Evolutionary conservation across 2,797 vertebrate genomes (phyloP), one percentile per base, ranked within the genome.

Genomic region (Anniella stebbinsi): DNA sequence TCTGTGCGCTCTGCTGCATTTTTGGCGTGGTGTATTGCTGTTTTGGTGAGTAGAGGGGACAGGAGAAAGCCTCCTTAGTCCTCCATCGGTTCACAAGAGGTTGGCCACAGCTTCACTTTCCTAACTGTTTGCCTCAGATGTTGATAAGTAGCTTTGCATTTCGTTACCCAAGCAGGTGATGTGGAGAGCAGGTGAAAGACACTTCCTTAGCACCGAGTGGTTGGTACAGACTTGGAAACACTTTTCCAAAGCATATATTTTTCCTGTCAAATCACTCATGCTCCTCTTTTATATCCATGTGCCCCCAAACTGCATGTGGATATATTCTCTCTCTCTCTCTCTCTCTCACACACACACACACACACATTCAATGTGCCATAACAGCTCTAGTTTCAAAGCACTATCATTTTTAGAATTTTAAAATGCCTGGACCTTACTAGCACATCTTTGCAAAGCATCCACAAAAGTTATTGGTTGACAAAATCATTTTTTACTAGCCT

Each of bases 1-100:
- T 98, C 95, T 98, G 98, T 95, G 97, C 98, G 92, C 98, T 98
- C 96, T 98, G 98, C 95, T 98, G 98, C 95, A 97, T 98, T 87
- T 98, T 99, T 88, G 98, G 98, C 75, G 97, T 98, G 95, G 97
- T 98, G 96, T 99, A 98, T 96, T 98, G 98, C 96, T 98, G 98
- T 97, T 98, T 99, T 82, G 98, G 98, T 99, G 96, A 98, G 98
- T 25, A 72, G 23, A 66, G 1, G 23, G 30, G 25, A 87, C 48
- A 7, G 72, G 48, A 28, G 10, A 23, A 5, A 28, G 33, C 45
- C 48, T 57, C 23, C 48, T 78, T 18, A 10, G 21, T 48, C 70
- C 11, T n/a, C 10, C 13, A 15, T 6, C 57, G 23, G 21, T 36
- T n/a, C 51, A 10, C 17, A 45, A 21, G 13, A 45, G 10, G 4